phyloP scores from a whole-genome alignment of 2,113 vertebrate genomes.

The Psilopsiagon aurifrons region DNA sequence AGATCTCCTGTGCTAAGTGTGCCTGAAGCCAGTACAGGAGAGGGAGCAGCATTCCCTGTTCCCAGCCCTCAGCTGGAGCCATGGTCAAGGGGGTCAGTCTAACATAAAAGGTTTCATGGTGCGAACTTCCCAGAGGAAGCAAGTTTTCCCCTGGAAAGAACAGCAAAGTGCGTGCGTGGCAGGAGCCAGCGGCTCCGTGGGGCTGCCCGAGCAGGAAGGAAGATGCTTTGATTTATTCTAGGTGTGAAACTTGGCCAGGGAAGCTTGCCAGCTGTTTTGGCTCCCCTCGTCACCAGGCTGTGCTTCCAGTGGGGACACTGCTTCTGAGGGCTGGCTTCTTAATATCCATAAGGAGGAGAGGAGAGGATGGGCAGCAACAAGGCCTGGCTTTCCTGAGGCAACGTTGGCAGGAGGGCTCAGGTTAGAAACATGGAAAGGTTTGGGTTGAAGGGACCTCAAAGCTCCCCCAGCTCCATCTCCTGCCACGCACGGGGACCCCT shows the following conservation, averaged over 20 bases:
- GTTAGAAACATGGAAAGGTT: background rate
- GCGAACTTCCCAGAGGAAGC: slow-evolving; percentile 28
- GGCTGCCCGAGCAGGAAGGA: slow-evolving; percentile 57
- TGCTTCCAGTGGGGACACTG: background rate
- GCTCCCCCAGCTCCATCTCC: background rate
- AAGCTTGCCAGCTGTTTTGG: slow-evolving; percentile 25
- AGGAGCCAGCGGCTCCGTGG: background rate
- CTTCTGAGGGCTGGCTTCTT: background rate
- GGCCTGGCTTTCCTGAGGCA: background rate
- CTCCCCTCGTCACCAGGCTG: background rate
- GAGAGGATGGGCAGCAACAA: background rate
- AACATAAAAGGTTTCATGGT: background rate
- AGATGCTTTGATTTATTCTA: slow-evolving; percentile 46
- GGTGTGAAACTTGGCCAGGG: slow-evolving; percentile 53
- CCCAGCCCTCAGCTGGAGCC: background rate
- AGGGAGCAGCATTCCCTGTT: background rate
- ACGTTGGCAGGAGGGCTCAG: background rate
- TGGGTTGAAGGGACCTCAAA: background rate
- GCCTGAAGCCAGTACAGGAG: background rate
- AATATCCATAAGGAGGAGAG: background rate
- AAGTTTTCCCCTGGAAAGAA: slow-evolving; percentile 6
- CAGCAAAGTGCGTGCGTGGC: background rate
- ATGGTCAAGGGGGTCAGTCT: fast-evolving
- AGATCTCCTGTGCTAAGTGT: background rate
- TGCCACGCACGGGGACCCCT: background rate